Percentiles rank a stretch among this genome's conserved stretches.
Evolutionary conservation across 2,113 vertebrate genomes (phyloP).

Genomic region (Machaerirhynchus nigripectus): DNA sequence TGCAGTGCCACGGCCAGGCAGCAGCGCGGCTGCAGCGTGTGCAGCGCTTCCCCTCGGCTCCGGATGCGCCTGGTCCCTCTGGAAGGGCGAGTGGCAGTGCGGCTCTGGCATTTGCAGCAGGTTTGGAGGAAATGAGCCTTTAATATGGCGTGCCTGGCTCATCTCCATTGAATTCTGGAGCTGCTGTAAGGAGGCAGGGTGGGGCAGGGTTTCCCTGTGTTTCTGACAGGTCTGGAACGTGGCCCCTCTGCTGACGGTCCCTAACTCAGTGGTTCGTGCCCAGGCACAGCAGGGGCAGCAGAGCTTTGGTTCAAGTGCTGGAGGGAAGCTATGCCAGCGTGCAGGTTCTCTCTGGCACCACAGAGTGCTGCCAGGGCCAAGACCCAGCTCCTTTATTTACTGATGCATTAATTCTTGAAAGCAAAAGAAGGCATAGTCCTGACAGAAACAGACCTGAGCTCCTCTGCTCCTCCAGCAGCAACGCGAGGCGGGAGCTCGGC

Average conservation of each 20-base stretch:
- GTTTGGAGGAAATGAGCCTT: not conserved
- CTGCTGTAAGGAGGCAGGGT: not conserved
- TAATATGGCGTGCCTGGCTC: not conserved
- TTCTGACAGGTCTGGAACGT: not conserved
- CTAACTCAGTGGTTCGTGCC: not conserved
- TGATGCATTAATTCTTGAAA: not conserved
- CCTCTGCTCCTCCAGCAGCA: not conserved
- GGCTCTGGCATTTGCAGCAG: not conserved
- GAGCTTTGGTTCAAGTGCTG: conserved; percentile 1
- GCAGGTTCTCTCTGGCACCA: conserved; percentile 5
- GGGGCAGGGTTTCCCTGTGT: not conserved
- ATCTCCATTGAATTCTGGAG: not conserved
- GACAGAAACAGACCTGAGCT: not conserved
- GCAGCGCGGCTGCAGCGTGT: fast-evolving
- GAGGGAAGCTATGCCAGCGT: not conserved
- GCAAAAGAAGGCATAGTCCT: not conserved
- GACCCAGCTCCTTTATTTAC: not conserved
- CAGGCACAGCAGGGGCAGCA: not conserved
- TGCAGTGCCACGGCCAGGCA: not conserved
- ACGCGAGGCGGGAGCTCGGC: not conserved
- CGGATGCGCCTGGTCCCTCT: not conserved
- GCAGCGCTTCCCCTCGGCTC: not conserved
- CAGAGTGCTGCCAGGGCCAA: not conserved
- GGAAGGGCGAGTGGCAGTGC: fast-evolving
- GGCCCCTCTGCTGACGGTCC: not conserved